These are phyloP conservation scores for Smittia aterrima DNA, from an alignment of 2,888 invertebrate genomes.

Conservation along the genomic window DNA sequence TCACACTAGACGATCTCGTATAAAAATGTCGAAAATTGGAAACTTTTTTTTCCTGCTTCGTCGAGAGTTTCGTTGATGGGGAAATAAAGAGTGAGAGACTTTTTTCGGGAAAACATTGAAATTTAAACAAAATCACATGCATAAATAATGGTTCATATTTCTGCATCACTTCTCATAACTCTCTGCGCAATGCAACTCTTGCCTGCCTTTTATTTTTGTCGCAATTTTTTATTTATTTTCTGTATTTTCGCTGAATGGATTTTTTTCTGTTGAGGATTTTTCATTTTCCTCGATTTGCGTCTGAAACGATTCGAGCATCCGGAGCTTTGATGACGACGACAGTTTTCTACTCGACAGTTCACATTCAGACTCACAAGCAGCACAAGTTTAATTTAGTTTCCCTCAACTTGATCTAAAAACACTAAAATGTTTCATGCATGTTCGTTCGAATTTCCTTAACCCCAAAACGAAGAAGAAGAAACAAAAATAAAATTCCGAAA, in stretches of 20 bases:
- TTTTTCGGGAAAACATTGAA: constrained; percentile 4
- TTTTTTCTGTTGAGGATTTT: not conserved
- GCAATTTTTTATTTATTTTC: constrained; percentile 12
- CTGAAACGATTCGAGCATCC: not conserved
- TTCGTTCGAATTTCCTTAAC: not conserved
- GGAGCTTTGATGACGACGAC: not conserved
- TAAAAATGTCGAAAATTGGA: no score
- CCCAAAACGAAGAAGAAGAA: not conserved
- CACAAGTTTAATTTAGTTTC: constrained; percentile 33
- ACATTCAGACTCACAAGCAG: not conserved
- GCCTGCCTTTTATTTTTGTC: not conserved
- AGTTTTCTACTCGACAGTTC: constrained; percentile 18
- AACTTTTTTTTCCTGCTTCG: no score
- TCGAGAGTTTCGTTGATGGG: not conserved
- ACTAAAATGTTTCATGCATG: constrained; percentile 15
- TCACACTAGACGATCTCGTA: no score
- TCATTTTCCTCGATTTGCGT: not conserved
- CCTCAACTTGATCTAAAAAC: not conserved
- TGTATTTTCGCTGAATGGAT: not conserved
- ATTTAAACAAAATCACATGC: not conserved
- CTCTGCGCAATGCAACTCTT: not conserved
- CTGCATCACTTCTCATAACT: constrained; percentile 30
- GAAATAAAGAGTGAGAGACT: not conserved
- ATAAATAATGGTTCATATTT: constrained; percentile 36
- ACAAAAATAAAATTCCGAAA: not conserved